Evolutionary conservation across 2,888 invertebrate species (phyloP).

Genomic region (Cybosia mesomella): DNA sequence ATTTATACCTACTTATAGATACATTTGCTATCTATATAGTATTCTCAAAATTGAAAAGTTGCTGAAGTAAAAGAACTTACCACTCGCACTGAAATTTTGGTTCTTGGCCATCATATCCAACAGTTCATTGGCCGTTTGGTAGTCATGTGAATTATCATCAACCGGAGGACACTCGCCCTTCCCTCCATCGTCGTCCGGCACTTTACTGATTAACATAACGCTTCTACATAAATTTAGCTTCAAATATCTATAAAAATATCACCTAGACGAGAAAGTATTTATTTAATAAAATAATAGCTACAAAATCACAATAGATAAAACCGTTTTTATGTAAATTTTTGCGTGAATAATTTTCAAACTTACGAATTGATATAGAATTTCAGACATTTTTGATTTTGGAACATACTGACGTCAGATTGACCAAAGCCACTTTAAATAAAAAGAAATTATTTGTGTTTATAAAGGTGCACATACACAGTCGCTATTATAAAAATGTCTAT

Average conservation of each 20-base stretch:
- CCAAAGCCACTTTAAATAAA: slow-evolving; percentile 13
- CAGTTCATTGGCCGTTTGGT: slow-evolving; percentile 70
- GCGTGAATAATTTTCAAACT: slow-evolving; percentile 61
- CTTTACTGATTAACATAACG: slow-evolving; percentile 72
- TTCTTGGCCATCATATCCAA: slow-evolving; percentile 71
- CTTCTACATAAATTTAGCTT: slow-evolving; percentile 65
- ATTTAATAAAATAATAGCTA: slow-evolving; percentile 57
- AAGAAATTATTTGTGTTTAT: neutral
- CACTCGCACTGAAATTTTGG: slow-evolving; percentile 54
- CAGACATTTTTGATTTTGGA: slow-evolving; percentile 65
- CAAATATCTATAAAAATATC: slow-evolving; percentile 47
- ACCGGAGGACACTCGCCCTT: slow-evolving; percentile 32
- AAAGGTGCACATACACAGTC: neutral
- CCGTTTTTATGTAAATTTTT: slow-evolving; percentile 69
- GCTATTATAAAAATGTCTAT: neutral
- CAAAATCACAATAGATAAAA: slow-evolving; percentile 68
- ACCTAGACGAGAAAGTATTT: slow-evolving; percentile 40
- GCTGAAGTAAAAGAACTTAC: slow-evolving; percentile 49
- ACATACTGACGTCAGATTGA: slow-evolving; percentile 18
- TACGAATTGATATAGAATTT: slow-evolving; percentile 45
- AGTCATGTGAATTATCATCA: slow-evolving; percentile 55
- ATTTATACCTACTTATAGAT: too few relatives aligned
- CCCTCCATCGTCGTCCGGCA: slow-evolving; percentile 59
- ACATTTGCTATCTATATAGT: too few relatives aligned
- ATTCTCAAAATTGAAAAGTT: neutral